These are phyloP conservation scores for Andrena fulva DNA, from an alignment of 2,888 invertebrate species.

Conservation along the genomic window DNA sequence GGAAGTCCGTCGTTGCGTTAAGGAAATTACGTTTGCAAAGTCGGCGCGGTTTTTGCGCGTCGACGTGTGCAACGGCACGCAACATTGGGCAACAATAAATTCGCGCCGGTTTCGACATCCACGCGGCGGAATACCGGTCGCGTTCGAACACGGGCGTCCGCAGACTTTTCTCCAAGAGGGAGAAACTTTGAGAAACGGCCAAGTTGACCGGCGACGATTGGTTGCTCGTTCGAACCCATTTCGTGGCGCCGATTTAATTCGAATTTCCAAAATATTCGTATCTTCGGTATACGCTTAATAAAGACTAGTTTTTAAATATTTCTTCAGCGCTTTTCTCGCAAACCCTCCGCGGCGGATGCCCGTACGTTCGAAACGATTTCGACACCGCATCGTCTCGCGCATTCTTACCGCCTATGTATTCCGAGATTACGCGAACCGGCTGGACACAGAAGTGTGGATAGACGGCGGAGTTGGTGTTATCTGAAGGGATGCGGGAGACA, in stretches of 20 bases:
- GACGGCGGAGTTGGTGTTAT: not conserved
- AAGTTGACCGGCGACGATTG: too few species aligned
- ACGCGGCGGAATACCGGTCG: not conserved
- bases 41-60: not conserved
- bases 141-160: too few species aligned
- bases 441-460: not conserved
- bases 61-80: constrained; percentile 26
- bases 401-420: constrained; percentile 17
- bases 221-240: too few species aligned
- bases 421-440: constrained; percentile 11
- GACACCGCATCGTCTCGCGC: constrained; percentile 12
- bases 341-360: not conserved
- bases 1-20: too few species aligned
- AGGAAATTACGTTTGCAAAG: too few species aligned
- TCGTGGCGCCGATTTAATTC: too few species aligned
- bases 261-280: too few species aligned
- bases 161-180: too few species aligned
- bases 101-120: constrained; percentile 23
- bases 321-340: too few species aligned
- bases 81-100: constrained; percentile 21
- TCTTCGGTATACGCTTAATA: too few species aligned
- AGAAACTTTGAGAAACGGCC: too few species aligned
- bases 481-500: constrained; percentile 3
- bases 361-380: constrained; percentile 18
- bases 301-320: too few species aligned